Evolutionary conservation across 2,113 vertebrate species (phyloP).

Genomic region (Syrrhaptes paradoxus): DNA sequence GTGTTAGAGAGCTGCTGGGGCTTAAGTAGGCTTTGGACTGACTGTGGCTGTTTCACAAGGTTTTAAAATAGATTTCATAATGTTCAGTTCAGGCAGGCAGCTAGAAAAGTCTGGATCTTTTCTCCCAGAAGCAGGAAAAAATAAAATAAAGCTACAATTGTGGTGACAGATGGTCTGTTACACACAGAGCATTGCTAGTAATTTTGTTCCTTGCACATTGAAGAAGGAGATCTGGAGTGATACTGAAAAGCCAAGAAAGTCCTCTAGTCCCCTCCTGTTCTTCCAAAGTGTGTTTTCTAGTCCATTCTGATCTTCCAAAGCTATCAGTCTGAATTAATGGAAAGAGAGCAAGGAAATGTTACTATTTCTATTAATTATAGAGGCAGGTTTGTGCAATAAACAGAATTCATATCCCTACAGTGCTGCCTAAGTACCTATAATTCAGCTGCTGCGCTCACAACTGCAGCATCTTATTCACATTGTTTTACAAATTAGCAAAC

Average conservation of each 20-base stretch:
- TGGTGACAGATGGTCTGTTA: not conserved
- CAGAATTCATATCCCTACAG: slow-evolving; percentile 48
- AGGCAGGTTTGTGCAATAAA: slow-evolving; percentile 24
- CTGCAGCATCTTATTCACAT: not conserved
- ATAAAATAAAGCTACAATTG: not conserved
- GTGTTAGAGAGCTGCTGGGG: not conserved
- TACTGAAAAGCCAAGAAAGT: not conserved
- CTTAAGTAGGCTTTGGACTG: not conserved
- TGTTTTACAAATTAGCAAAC: slow-evolving; percentile 48
- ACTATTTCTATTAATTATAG: slow-evolving; percentile 54
- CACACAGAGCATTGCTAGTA: not conserved
- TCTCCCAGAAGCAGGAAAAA: not conserved
- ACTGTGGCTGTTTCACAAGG: not conserved
- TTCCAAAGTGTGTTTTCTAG: not conserved
- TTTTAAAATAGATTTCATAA: not conserved
- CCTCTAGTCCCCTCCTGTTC: not conserved
- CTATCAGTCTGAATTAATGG: slow-evolving; percentile 44
- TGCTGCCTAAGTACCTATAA: slow-evolving; percentile 46
- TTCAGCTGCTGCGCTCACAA: slow-evolving; percentile 17
- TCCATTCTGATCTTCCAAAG: not conserved
- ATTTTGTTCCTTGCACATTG: not conserved
- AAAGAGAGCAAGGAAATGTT: not conserved
- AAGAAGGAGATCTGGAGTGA: not conserved
- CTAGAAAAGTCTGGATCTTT: not conserved
- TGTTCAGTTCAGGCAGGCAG: not conserved